Evolutionary conservation across 2,888 invertebrate species (phyloP), one percentile per base, ranked within the genome.

Genomic region (Scrobipalpa atriplicella): DNA sequence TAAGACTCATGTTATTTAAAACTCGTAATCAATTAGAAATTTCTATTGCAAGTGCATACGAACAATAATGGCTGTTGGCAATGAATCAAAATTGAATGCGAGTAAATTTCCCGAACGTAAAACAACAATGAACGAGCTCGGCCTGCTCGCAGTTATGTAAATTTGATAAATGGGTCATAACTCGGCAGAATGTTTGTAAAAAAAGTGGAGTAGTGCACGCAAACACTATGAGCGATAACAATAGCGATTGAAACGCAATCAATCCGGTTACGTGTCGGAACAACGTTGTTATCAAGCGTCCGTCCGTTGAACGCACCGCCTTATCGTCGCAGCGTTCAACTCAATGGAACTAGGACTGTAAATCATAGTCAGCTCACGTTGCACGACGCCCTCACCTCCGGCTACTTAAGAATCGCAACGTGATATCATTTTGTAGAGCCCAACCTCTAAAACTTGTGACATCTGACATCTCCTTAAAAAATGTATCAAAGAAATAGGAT

Each of bases 241-340:
- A 82, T 78, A 76, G 73, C 74, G 74, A 77, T 78, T 77, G 75
- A 78, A 81, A 75, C 73, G 73, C 75, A 78, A 76, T 79, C 71
- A 72, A 71, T 61, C 64, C 60, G 61, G 73, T 74, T 75, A 79
- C 76, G 73, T 72, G 75, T 75, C 77, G 71, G 70, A 74, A 76
- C 73, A 75, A 56, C 38, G 21, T 19, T 72, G 70, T 75, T 79
- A 83, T 80, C 77, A 77, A 78, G 71, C 69, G 68, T 29, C 29
- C 29, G 29, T 73, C 70, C 78, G 79, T 80, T 80, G 78, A 81
- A 79, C 76, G 80, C 75, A 78, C 80, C 66, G 72, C 69, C 72
- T 81, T 82, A 80, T 81, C 78, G 72, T 69, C 73, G 72, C 68
- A 71, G 74, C 76, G 79, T 82, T 81, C 80, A 81, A 78, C 73